Evolutionary conservation across 2,888 invertebrate genomes (phyloP).

Genomic region (Sycophila texana): DNA sequence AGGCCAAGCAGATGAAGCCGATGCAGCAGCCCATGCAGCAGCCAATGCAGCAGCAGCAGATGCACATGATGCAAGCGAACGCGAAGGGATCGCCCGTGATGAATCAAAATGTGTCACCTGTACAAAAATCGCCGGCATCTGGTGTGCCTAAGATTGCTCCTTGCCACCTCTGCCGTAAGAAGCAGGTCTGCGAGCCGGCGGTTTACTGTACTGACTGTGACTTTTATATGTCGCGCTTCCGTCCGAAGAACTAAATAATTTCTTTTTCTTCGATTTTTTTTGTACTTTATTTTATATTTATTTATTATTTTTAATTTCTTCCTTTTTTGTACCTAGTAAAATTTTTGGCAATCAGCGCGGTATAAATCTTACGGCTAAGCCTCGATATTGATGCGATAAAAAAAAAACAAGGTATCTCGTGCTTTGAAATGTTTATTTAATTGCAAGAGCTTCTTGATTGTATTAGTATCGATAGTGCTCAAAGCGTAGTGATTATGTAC

Average conservation of each 20-base stretch:
- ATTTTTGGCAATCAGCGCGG: slow-evolving; percentile 17
- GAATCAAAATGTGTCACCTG: slow-evolving; percentile 84
- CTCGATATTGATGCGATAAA: slow-evolving; percentile 22
- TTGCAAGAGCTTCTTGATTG: neutral
- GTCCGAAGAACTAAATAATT: slow-evolving; percentile 78
- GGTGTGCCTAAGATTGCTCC: slow-evolving; percentile 79
- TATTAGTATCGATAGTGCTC: slow-evolving; percentile 20
- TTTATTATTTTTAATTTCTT: slow-evolving; percentile 1
- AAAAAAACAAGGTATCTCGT: neutral
- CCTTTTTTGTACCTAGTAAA: slow-evolving; percentile 39
- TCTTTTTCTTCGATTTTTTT: slow-evolving; percentile 24
- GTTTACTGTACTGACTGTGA: slow-evolving; percentile 94
- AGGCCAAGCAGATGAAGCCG: slow-evolving; percentile 79
- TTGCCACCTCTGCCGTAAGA: slow-evolving; percentile 92
- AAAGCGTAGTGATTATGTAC: slow-evolving; percentile 36
- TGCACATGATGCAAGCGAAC: slow-evolving; percentile 74
- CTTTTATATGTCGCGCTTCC: slow-evolving; percentile 92
- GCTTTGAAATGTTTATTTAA: slow-evolving; percentile 17
- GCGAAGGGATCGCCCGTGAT: slow-evolving; percentile 81
- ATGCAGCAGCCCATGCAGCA: slow-evolving; percentile 82
- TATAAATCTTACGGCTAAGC: neutral
- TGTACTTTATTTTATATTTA: slow-evolving; percentile 24
- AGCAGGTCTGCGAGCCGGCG: slow-evolving; percentile 85
- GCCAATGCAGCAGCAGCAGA: slow-evolving; percentile 71
- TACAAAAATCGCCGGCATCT: slow-evolving; percentile 80